These are phyloP conservation scores for Amiota mariae DNA, from an alignment of 2,888 invertebrate species.

Conservation along the genomic window DNA sequence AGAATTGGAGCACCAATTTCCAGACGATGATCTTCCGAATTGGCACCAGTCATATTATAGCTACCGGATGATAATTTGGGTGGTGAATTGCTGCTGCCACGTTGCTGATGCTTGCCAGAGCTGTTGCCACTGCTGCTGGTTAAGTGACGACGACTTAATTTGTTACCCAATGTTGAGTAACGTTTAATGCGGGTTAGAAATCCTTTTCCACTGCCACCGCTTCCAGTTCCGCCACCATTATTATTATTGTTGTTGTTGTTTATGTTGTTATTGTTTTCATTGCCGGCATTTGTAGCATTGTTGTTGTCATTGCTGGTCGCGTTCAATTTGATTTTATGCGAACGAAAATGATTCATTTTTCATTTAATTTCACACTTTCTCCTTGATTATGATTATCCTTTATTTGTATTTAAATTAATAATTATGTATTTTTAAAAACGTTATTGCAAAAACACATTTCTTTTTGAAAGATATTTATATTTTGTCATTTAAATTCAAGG, in stretches of 20 bases:
- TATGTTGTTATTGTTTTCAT: slow-evolving; percentile 39
- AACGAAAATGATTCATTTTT: slow-evolving; percentile 66
- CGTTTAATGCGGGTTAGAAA: slow-evolving; percentile 71
- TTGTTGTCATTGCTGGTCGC: slow-evolving; percentile 35
- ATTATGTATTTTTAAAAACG: too few relatives aligned
- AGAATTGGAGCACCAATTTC: slow-evolving; percentile 73
- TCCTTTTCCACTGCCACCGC: slow-evolving; percentile 48
- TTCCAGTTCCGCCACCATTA: slow-evolving; percentile 37
- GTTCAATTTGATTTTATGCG: slow-evolving; percentile 62
- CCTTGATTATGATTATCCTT: neutral
- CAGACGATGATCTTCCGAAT: slow-evolving; percentile 71
- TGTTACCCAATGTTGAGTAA: slow-evolving; percentile 71
- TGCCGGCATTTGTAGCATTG: slow-evolving; percentile 29
- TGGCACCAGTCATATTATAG: slow-evolving; percentile 72
- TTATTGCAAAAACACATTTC: too few relatives aligned
- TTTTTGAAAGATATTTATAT: too few relatives aligned
- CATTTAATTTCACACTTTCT: neutral
- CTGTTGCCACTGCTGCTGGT: slow-evolving; percentile 46
- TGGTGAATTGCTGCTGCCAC: slow-evolving; percentile 57
- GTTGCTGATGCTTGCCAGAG: slow-evolving; percentile 56
- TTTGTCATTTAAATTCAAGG: too few relatives aligned
- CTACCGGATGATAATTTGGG: slow-evolving; percentile 68
- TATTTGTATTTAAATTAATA: too few relatives aligned
- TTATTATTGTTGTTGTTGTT: slow-evolving; percentile 51
- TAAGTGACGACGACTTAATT: slow-evolving; percentile 67